phyloP scores from a whole-genome alignment of 2,797 vertebrate genomes.

The Centroberyx gerrardi region DNA sequence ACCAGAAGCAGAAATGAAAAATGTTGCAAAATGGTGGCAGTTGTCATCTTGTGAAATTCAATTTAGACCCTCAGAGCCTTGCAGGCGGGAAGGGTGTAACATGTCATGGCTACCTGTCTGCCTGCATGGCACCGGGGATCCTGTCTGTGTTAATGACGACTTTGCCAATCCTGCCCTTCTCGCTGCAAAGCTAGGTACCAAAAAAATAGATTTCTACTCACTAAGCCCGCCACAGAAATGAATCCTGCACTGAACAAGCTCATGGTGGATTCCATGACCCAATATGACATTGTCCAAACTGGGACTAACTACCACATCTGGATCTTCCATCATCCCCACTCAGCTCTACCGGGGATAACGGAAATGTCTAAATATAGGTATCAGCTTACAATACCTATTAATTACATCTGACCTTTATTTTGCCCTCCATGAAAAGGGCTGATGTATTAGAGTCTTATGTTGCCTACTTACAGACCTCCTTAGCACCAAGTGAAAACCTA shows the following conservation, averaged over 20 bases:
- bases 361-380: constrained; percentile 69
- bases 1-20: too few relatives aligned
- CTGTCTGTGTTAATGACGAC: not conserved
- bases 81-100: not conserved
- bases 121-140: not conserved
- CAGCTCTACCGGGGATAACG: constrained; percentile 51
- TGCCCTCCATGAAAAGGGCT: constrained; percentile 64
- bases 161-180: constrained; percentile 15
- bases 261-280: constrained; percentile 28
- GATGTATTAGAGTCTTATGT: constrained; percentile 63
- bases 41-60: too few relatives aligned
- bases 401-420: constrained; percentile 58
- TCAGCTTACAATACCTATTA: constrained; percentile 72
- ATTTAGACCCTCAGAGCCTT: too few relatives aligned
- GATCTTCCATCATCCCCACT: constrained; percentile 57
- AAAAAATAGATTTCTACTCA: constrained; percentile 14
- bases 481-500: constrained; percentile 58
- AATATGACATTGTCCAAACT: constrained; percentile 41
- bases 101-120: not conserved
- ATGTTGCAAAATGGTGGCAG: too few relatives aligned
- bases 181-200: not conserved
- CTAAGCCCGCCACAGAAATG: constrained; percentile 23
- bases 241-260: constrained; percentile 21
- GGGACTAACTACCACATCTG: constrained; percentile 73
- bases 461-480: constrained; percentile 55